Conservation (phyloP, 2,888 invertebrate species). For the Eilema griseolum region DNA sequence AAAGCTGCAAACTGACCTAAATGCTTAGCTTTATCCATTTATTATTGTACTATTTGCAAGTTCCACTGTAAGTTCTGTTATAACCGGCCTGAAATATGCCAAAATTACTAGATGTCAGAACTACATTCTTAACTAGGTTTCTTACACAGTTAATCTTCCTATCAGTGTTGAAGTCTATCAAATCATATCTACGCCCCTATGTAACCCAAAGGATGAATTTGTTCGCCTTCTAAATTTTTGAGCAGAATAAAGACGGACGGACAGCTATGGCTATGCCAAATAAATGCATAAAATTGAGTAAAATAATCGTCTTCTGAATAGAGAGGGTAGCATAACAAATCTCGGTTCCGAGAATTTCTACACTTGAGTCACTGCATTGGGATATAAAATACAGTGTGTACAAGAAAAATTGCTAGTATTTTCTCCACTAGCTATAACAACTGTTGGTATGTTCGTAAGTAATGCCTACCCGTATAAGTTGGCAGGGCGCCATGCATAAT, state of each 20-base stretch:
- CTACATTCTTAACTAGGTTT: too few species aligned
- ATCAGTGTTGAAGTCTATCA: too few species aligned
- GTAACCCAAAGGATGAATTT: too few species aligned
- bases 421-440: slow-evolving; percentile 37
- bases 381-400: slow-evolving; percentile 29
- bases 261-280: not conserved
- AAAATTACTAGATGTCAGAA: too few species aligned
- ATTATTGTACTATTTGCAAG: too few species aligned
- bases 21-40: too few species aligned
- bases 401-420: slow-evolving; percentile 32
- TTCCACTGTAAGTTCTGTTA: too few species aligned
- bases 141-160: too few species aligned
- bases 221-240: too few species aligned
- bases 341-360: not conserved
- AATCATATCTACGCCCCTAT: too few species aligned
- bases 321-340: slow-evolving; percentile 7
- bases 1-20: too few species aligned
- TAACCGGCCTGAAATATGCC: too few species aligned
- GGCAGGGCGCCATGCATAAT: slow-evolving; percentile 72
- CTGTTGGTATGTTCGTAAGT: slow-evolving; percentile 45
- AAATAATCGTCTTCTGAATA: not conserved
- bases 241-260: not conserved
- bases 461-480: slow-evolving; percentile 56
- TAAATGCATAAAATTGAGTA: not conserved
- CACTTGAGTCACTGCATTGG: slow-evolving; percentile 15